Evolutionary conservation across 2,797 vertebrate species (phyloP), one percentile per base, ranked within the genome.

Genomic region (Aselliscus stoliczkanus): DNA sequence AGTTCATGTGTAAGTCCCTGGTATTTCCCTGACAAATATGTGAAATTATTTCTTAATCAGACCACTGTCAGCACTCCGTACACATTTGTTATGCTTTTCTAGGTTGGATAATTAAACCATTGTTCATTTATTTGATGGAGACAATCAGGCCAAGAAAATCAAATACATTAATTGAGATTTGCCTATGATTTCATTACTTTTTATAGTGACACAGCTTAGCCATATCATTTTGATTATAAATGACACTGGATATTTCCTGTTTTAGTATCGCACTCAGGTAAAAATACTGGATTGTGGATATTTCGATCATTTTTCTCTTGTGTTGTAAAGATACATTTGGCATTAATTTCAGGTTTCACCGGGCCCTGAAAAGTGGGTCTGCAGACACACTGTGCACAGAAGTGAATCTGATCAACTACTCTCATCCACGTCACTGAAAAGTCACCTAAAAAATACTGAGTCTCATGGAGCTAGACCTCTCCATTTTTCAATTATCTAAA

Each of bases 331-430:
- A 3, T 89, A 64, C 1, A 64, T 44, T 95, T 67, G n/a, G 44
- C 21, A 62, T 89, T 91, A 84, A 93, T 85, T 96, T 96, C 29
- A 21, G 84, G 92, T 96, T 95, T 81, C 18, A 31, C 42, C 21
- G 83, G 81, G 25, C 17, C 5, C 52, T 70, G n/a, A 70, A 92
- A 87, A 95, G 75, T 72, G 37, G 94, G 84, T 42, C 67, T 94
- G 87, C 67, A 85, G 60, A 86, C n/a, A 95, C 62, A 29, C 62
- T 92, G 23, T 14, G 11, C 12, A 15, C 7, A 14, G 77, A 65
- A 85, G 50, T 5, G 18, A 94, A 93, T 87, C 67, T 82, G 50
- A 91, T 80, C 56, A 76, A 52, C 58, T 56, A 39, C 13, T 13
- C 29, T 83, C 42, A 73, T 34, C 13, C 27, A 21, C 56, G 5